Evolutionary conservation across 2,797 vertebrate species (phyloP), one percentile per base, ranked within the genome.

Genomic region (Thaleichthys pacificus): DNA sequence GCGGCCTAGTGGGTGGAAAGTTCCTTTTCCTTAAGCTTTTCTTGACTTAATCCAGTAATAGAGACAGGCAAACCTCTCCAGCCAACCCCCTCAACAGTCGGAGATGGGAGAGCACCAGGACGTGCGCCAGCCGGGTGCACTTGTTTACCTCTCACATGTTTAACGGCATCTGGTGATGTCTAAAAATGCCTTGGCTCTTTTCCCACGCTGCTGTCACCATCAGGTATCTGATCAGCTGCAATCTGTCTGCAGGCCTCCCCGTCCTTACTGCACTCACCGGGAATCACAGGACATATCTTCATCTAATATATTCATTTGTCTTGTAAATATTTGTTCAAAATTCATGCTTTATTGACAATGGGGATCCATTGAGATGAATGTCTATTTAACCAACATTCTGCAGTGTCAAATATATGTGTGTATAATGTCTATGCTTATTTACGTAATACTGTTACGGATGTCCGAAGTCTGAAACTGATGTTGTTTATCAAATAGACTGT

Each of bases 121-220:
- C 2, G 26, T 57, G 51, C 28, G 24, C 54, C 67, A 24, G 30
- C 28, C 35, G 32, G 9, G 51, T 3, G 51, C 5, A 17, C 19
- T 35, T 68, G 49, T 68, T 68, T 57, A 56, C 66, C 32, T 68
- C 54, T 12, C 38, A 58, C 67, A 58, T 11, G 28, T 54, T 58
- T 32, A 30, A 58, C 22, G 51, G 28, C 67, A 69, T 35, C 67
- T 69, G 54, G 54, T 58, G 19, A 30, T 35, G 9, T 58, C 28
- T 2, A 58, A 32, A 61, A 68, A 68, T 35, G 19, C 12, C 67
- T 32, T 51, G 61, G n/a, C 64, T 24, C 24, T 4, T 19, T 5
- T 32, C 60, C 64, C 61, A 11, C 19, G 15, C 47, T 8, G 21
- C 67, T 58, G 54, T 68, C 28, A 38, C 51, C 67, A 17, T 58